phyloP scores from a whole-genome alignment of 1,140 invertebrate genomes.

The Zelostemma sp. region DNA sequence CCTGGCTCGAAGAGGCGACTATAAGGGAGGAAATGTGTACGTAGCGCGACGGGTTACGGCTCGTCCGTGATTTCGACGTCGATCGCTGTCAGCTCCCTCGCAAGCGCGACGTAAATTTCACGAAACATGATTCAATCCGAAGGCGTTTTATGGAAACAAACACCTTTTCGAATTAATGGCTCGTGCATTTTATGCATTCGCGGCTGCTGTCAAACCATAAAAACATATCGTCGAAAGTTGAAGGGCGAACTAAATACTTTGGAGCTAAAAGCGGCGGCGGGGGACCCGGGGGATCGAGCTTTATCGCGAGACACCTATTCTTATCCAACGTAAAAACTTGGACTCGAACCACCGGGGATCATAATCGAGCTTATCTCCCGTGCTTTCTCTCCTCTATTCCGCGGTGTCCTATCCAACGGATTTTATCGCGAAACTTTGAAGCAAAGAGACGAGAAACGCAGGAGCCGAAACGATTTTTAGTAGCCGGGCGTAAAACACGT shows the following conservation, averaged over 20 bases:
- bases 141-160: conserved; percentile 13
- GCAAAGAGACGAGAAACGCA: conserved; percentile 40
- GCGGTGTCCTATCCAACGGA: conserved; percentile 48
- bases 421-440: conserved; percentile 63
- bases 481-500: conserved; percentile 10
- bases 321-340: conserved; percentile 67
- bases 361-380: conserved; percentile 64
- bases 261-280: background rate
- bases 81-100: conserved; percentile 9
- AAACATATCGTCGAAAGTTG: no score
- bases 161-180: no score
- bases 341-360: conserved; percentile 65
- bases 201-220: no score
- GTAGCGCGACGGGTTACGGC: conserved; percentile 21
- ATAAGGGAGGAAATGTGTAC: conserved; percentile 26
- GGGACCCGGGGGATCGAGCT: no score
- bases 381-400: conserved; percentile 50
- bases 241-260: no score
- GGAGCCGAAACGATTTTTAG: conserved; percentile 5
- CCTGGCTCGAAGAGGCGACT: no score
- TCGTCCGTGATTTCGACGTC: conserved; percentile 37
- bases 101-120: conserved; percentile 39
- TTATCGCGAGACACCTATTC: conserved; percentile 38
- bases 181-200: no score
- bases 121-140: conserved; percentile 40